Conservation (phyloP, 2,888 invertebrate species). For the Tricholauxania praeusta region DNA sequence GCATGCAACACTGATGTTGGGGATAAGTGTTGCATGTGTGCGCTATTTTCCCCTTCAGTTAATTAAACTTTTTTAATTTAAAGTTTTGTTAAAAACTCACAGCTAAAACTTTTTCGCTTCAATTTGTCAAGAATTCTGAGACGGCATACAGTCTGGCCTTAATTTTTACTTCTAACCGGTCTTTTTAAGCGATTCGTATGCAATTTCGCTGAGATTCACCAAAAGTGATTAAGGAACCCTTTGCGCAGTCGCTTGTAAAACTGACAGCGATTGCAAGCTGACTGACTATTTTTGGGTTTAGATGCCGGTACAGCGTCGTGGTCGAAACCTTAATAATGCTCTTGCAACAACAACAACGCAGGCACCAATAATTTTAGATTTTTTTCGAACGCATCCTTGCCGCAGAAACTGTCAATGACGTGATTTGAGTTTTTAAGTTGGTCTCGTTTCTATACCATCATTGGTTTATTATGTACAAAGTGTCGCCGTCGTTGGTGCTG, state of each 20-base stretch:
- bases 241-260: slow-evolving; percentile 61
- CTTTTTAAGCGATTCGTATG: not conserved
- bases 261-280: not conserved
- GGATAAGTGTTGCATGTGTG: not conserved
- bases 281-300: not conserved
- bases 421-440: slow-evolving; percentile 31
- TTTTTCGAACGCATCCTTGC: not conserved
- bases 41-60: slow-evolving; percentile 42
- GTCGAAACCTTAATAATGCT: slow-evolving; percentile 56
- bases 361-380: not conserved
- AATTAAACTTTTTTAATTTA: slow-evolving; percentile 46
- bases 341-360: slow-evolving; percentile 3
- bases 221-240: slow-evolving; percentile 42
- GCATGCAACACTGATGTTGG: slow-evolving; percentile 8
- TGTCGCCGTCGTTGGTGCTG: slow-evolving; percentile 52
- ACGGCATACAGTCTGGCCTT: slow-evolving; percentile 59
- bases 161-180: slow-evolving; percentile 6
- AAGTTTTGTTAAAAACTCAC: slow-evolving; percentile 35
- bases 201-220: not conserved
- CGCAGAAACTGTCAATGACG: slow-evolving; percentile 30
- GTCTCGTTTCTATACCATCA: slow-evolving; percentile 17
- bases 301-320: not conserved
- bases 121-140: slow-evolving; percentile 40
- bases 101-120: no score
- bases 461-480: slow-evolving; percentile 58